Conservation (phyloP, 1,140 invertebrate species). For the Gonioctena quinquepunctata region DNA sequence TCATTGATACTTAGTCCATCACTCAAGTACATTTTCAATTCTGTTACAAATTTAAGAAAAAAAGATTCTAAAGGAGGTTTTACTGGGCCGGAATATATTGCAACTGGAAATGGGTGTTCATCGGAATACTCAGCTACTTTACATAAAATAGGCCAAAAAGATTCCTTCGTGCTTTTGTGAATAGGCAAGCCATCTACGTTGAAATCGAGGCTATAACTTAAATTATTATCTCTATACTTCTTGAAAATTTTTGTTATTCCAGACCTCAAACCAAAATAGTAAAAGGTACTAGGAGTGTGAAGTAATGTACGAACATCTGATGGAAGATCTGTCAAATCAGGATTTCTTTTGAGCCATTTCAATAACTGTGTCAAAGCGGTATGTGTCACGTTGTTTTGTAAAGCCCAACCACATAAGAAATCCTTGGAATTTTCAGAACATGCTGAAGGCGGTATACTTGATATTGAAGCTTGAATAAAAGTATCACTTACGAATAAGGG, state of each 20-base stretch:
- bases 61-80: constrained; percentile 14
- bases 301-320: constrained; percentile 1
- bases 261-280: neutral
- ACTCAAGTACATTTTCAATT: neutral
- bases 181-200: constrained; percentile 21
- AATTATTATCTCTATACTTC: neutral
- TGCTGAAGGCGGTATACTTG: too few relatives aligned
- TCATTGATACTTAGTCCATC: neutral
- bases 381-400: constrained; percentile 2
- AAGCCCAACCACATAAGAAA: neutral
- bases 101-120: constrained; percentile 6
- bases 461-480: too few relatives aligned
- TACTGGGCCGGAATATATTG: neutral
- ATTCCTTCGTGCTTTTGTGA: neutral
- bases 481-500: too few relatives aligned
- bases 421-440: neutral
- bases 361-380: neutral
- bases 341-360: neutral
- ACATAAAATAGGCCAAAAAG: constrained; percentile 22
- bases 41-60: constrained; percentile 12
- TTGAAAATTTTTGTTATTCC: neutral
- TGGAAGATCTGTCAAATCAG: neutral
- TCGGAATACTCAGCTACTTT: neutral
- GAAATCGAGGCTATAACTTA: constrained; percentile 1
- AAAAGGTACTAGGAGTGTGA: neutral